phyloP scores from a whole-genome alignment of 2,888 invertebrate genomes.

The Mantis religiosa region DNA sequence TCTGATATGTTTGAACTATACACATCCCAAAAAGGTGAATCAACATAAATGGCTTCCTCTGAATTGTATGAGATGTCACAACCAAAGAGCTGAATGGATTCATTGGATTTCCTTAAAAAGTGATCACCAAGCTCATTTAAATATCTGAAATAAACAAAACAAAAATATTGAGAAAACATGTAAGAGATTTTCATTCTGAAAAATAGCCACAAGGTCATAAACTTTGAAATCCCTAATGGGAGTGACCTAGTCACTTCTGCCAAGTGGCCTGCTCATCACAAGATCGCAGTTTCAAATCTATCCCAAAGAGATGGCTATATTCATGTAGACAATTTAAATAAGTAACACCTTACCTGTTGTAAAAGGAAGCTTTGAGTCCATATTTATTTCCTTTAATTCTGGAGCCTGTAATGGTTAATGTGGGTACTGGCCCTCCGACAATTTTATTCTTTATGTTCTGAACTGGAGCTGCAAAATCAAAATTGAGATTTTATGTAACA shows the following conservation, averaged over 20 bases:
- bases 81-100: constrained; percentile 72
- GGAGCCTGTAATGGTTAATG: constrained; percentile 64
- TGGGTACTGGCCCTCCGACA: constrained; percentile 75
- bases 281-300: too few species aligned
- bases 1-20: constrained; percentile 83
- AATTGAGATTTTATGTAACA: neutral
- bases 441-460: constrained; percentile 68
- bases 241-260: too few species aligned
- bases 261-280: too few species aligned
- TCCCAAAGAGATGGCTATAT: too few species aligned
- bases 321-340: neutral
- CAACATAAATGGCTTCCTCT: constrained; percentile 75
- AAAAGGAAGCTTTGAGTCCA: constrained; percentile 79
- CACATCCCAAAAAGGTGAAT: constrained; percentile 83
- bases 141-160: constrained; percentile 27
- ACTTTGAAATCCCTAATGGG: too few species aligned
- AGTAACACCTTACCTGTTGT: constrained; percentile 52
- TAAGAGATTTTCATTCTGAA: too few species aligned
- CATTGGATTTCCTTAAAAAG: constrained; percentile 82
- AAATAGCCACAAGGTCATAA: too few species aligned
- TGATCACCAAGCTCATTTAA: constrained; percentile 81
- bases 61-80: constrained; percentile 78
- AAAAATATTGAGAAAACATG: neutral
- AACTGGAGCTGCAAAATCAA: constrained; percentile 31
- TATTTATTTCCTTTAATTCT: constrained; percentile 76